Base-by-base conservation (phyloP, 2,888 invertebrate species). In the Saturnia japonica region DNA sequence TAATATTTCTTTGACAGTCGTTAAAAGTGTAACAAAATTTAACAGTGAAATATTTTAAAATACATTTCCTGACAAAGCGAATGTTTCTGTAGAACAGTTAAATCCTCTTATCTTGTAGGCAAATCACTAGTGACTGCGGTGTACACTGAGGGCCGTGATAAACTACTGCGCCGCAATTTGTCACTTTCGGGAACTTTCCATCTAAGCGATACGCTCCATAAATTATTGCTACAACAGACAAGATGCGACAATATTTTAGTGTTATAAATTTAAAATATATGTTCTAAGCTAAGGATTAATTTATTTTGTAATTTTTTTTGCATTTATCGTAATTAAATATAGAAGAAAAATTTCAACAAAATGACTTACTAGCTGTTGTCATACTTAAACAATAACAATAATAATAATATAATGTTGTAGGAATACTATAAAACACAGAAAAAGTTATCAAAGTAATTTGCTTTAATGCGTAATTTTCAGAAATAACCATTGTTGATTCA, bases 31-130 rank as follows among this genome's bases (percentile, higher is more conserved):
- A 28, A 28, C 25, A 60, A 28, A 60, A 60, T 14, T 25, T 28
- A 25, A 60, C 57, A 28, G 25, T 14, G 14, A 28, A 60, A 70
- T 66, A 66, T 34, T 70, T 72, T 70, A 14, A 67, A 74, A 68
- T 74, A 74, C 69, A 76, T 72, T 70, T 73, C 69, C 73, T 71
- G 75, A 71, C 75, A 16, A 74, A 82, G 82, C 75, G 78, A 76
- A 74, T 77, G 76, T 76, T 74, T 73, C 69, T 81, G 83, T 81
- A 76, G 68, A 47, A 72, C 67, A 71, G 72, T 72, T 73, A 75
- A 79, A 83, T 76, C 79, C 82, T 76, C 79, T 82, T 77, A 77
- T 75, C 71, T 74, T 64, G 57, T 57, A 68, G 74, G 72, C 72
- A 73, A 80, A 73, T 81, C 74, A 74, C 68, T 51, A 22, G 16